Evolutionary conservation across 2,113 vertebrate genomes (phyloP).

Genomic region (Mellivora capensis): DNA sequence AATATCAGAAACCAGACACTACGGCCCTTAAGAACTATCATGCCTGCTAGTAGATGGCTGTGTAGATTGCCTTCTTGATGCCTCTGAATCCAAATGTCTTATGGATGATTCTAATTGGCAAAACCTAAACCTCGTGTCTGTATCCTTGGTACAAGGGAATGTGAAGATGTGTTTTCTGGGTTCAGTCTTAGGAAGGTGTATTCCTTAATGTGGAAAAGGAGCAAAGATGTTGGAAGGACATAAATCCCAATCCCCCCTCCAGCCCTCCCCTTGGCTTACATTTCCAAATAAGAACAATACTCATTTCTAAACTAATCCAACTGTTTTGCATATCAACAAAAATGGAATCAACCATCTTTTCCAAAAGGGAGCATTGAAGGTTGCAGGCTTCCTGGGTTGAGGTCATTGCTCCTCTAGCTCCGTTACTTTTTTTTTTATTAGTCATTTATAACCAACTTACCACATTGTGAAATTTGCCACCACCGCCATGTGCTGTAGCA

Average conservation of each 20-base stretch:
- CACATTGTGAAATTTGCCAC: neutral
- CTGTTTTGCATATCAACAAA: neutral
- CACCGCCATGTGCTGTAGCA: neutral
- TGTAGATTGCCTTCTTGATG: neutral
- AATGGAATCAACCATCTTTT: neutral
- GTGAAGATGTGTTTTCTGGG: neutral
- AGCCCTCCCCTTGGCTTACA: neutral
- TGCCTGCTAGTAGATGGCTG: neutral
- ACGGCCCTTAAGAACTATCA: neutral
- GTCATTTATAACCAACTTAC: neutral
- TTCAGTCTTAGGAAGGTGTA: neutral
- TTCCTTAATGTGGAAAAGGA: neutral
- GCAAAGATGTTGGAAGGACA: neutral
- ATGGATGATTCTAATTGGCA: neutral
- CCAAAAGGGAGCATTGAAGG: neutral
- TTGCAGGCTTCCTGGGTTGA: neutral
- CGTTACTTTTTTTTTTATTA: neutral
- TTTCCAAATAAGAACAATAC: neutral
- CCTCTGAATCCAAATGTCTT: neutral
- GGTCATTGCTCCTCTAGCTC: neutral
- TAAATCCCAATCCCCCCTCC: neutral
- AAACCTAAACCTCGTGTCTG: neutral
- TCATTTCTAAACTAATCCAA: neutral
- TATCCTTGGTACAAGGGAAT: neutral
- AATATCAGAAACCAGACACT: fast-evolving